Evolutionary conservation across 2,797 vertebrate genomes (phyloP).

Genomic region (Helarctos malayanus): DNA sequence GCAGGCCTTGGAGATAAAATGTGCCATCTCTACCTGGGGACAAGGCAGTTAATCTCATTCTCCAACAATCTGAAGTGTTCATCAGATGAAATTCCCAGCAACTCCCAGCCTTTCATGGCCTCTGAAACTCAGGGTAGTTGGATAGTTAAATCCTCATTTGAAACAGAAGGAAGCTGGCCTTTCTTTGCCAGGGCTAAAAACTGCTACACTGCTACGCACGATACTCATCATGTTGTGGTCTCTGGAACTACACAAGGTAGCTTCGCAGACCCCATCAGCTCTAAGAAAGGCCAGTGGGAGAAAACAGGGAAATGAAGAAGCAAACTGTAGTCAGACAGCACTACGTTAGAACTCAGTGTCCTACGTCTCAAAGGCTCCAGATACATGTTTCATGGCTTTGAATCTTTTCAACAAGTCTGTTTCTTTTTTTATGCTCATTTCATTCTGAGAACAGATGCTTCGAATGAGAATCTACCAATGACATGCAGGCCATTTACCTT

Average conservation of each 20-base stretch:
- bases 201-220: not conserved
- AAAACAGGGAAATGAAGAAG: conserved; percentile 79
- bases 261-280: conserved; percentile 67
- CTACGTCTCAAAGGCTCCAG: conserved; percentile 80
- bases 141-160: conserved; percentile 40
- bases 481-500: conserved; percentile 79
- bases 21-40: not conserved
- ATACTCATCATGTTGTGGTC: not conserved
- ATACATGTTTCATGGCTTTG: conserved; percentile 86
- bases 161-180: conserved; percentile 5
- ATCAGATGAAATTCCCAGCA: conserved; percentile 54
- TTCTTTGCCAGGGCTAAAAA: conserved; percentile 52
- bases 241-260: conserved; percentile 19
- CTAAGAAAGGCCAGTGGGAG: conserved; percentile 71
- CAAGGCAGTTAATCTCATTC: conserved; percentile 66
- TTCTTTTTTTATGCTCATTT: conserved; percentile 81
- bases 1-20: conserved; percentile 42
- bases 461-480: conserved; percentile 81
- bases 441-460: conserved; percentile 78
- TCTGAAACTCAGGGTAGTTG: conserved; percentile 63
- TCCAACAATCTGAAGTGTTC: conserved; percentile 38
- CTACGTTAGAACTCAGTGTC: conserved; percentile 64
- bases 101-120: not conserved
- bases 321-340: conserved; percentile 72
- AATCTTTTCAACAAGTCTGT: conserved; percentile 84